A percentile compares a stretch with the other conserved stretches of the same genome.
Conservation (phyloP, 2,797 vertebrate genomes). For the Sebastes diaconus region DNA sequence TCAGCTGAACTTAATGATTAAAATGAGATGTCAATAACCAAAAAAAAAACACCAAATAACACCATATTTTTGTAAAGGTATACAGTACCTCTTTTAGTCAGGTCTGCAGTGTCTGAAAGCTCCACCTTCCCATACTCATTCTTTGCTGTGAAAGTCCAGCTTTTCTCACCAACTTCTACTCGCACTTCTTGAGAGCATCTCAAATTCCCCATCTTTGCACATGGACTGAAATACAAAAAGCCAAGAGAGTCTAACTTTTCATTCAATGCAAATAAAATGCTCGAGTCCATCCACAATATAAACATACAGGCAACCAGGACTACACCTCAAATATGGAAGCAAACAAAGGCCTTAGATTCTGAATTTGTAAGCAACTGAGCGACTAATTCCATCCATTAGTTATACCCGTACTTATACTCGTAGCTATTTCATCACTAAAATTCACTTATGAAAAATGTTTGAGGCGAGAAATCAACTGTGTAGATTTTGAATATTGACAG, state of each 20-base stretch:
- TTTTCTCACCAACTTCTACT: constrained; percentile 22
- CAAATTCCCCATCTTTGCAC: neutral
- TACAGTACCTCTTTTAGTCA: constrained; percentile 75
- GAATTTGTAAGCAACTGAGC: neutral
- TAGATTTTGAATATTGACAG: no score
- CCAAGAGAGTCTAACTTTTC: neutral
- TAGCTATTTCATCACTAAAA: no score
- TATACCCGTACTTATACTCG: neutral
- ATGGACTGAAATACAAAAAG: constrained; percentile 34
- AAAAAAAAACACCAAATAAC: neutral
- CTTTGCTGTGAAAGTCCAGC: constrained; percentile 69
- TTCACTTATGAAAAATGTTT: no score
- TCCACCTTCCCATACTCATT: constrained; percentile 55
- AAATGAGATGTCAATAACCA: neutral
- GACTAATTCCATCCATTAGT: neutral
- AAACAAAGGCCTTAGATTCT: neutral
- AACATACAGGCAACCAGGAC: neutral
- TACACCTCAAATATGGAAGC: neutral
- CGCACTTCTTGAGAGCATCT: constrained; percentile 7
- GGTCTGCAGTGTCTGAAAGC: constrained; percentile 61
- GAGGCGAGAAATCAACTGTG: no score
- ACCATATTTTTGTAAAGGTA: accelerated
- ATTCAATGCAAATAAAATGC: neutral
- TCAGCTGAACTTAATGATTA: neutral
- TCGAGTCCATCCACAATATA: neutral